These are phyloP conservation scores for Rhinichthys klamathensis DNA, from an alignment of 2,113 vertebrate species.

Conservation along the genomic window DNA sequence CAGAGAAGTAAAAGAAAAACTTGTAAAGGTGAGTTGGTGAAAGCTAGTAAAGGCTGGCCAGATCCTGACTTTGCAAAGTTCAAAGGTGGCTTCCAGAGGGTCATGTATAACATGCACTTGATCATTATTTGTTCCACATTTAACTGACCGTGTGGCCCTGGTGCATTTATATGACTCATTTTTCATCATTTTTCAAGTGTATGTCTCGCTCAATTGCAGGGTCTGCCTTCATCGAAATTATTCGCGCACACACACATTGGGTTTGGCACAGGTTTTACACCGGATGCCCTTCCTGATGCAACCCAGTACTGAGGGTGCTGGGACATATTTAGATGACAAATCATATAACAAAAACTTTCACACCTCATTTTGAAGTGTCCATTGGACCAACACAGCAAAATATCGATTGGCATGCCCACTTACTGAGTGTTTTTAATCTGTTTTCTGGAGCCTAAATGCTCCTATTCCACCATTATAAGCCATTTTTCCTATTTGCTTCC, in stretches of 20 bases:
- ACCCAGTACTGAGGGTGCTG: too few relatives aligned
- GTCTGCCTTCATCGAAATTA: too few relatives aligned
- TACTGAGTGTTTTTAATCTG: background rate
- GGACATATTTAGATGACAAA: background rate
- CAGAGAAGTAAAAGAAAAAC: slow-evolving; percentile 19
- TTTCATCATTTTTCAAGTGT: too few relatives aligned
- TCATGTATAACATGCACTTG: background rate
- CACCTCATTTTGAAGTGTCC: background rate
- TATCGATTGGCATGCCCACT: too few relatives aligned
- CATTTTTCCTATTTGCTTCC: background rate
- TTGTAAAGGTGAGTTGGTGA: background rate
- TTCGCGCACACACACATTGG: too few relatives aligned
- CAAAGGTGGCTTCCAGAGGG: background rate
- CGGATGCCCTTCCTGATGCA: too few relatives aligned
- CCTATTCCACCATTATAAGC: slow-evolving; percentile 11
- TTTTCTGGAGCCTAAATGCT: slow-evolving; percentile 34
- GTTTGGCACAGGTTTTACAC: too few relatives aligned
- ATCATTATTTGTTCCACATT: background rate
- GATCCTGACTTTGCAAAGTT: slow-evolving; percentile 27
- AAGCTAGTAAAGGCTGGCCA: slow-evolving; percentile 43
- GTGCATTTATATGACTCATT: background rate
- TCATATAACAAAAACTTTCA: slow-evolving; percentile 14
- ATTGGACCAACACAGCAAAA: background rate
- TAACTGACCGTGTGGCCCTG: background rate
- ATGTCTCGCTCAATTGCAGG: too few relatives aligned